Evolutionary conservation across 2,888 invertebrate genomes (phyloP), one percentile per base, ranked within the genome.

Genomic region (Eupithecia tripunctaria): DNA sequence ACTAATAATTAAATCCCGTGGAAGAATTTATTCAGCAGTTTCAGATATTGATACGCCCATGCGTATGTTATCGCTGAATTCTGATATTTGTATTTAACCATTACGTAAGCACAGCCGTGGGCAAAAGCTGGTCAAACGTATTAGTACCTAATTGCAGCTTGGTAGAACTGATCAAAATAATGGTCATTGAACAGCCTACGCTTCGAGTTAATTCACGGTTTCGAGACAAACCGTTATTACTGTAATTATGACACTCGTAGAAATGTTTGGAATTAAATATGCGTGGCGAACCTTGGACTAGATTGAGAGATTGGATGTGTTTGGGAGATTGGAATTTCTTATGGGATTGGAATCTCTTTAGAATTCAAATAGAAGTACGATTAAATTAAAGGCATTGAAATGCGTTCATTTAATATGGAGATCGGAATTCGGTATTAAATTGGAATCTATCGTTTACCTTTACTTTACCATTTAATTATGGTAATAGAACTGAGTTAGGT

Each of bases 261-360:
- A 75, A 75, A 76, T 77, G 68, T 73, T 71, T 74, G 66, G 43
- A 25, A 56, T 74, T 70, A 72, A 72, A 76, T 72, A 72, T 72
- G 74, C 64, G 73, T 77, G 74, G 47, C 27, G 68, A 60, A 75
- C 77, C 79, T 79, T 79, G 79, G 72, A 63, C 77, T 74, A 72
- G 70, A 74, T 74, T 63, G 51, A 25, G 21, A 38, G 60, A 60
- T 68, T 29, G 67, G 29, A 43, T 56, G 25, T 25, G 5, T 56
- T 56, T 56, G 25, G 25, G 25, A 21, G 56, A 56, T 25, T 25
- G 21, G 21, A 21, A 56, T 56, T 56, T 56, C 12, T 10, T 56
- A 25, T 10, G 21, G 12, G 12, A 56, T 56, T 56, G 21, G 14
- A 56, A 56, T 25, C 5, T 56, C 12, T 41, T 12, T 38, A 14